phyloP scores from a whole-genome alignment of 1,140 invertebrate species.

The Nixonia krombeini region DNA sequence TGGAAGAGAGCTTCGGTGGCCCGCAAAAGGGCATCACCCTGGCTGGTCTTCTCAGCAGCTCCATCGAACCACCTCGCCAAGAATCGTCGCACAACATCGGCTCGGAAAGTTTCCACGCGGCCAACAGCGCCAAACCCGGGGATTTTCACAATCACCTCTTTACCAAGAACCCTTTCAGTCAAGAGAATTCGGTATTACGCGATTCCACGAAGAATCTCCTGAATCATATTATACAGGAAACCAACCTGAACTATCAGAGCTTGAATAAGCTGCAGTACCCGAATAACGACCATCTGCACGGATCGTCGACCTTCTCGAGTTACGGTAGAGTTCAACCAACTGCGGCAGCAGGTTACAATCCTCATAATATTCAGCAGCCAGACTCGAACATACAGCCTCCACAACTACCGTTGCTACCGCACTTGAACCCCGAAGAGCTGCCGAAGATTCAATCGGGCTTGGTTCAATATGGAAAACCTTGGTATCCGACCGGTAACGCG shows the following conservation, averaged over 20 bases:
- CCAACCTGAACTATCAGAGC: slow-evolving; percentile 32
- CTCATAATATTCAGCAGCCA: slow-evolving; percentile 7
- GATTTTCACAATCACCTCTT: slow-evolving; percentile 18
- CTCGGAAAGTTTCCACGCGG: slow-evolving; percentile 8
- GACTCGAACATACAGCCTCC: slow-evolving; percentile 30
- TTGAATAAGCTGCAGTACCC: slow-evolving; percentile 23
- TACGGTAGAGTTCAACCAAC: slow-evolving; percentile 26
- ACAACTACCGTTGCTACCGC: slow-evolving; percentile 29
- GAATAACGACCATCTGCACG: slow-evolving; percentile 18
- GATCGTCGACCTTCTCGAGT: slow-evolving; percentile 15
- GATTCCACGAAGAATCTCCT: slow-evolving; percentile 31
- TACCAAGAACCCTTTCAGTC: slow-evolving; percentile 19
- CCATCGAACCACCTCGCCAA: slow-evolving; percentile 19
- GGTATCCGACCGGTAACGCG: neutral
- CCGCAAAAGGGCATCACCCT: slow-evolving; percentile 43
- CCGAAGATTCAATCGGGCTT: slow-evolving; percentile 12
- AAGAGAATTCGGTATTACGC: slow-evolving; percentile 1
- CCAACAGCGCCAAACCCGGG: slow-evolving; percentile 15
- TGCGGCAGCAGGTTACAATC: slow-evolving; percentile 2
- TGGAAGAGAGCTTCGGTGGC: slow-evolving; percentile 53
- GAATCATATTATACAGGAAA: slow-evolving; percentile 37
- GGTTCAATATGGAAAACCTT: slow-evolving; percentile 21
- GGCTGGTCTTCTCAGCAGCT: slow-evolving; percentile 17
- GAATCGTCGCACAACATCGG: slow-evolving; percentile 6
- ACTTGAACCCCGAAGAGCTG: slow-evolving; percentile 37